Conservation (phyloP, 2,888 invertebrate genomes). For the Sussaba pulchella region DNA sequence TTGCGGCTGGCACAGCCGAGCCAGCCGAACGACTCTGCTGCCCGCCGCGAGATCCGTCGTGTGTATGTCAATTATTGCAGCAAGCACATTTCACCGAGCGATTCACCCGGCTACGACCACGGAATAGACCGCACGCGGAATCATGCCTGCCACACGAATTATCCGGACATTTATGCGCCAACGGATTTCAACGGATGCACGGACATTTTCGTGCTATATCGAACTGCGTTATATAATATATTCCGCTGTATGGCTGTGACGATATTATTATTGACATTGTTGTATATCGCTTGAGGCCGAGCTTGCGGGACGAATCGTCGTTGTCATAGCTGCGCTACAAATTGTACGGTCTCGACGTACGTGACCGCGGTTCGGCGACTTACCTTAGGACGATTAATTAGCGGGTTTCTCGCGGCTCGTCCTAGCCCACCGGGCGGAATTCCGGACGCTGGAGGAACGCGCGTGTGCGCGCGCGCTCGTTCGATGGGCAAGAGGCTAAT, state of each 20-base stretch:
- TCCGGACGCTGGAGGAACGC: conserved; percentile 39
- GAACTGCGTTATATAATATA: too few species aligned
- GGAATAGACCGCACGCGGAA: conserved; percentile 18
- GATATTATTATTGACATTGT: too few species aligned
- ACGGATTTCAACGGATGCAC: conserved; percentile 30
- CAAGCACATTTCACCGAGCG: conserved; percentile 16
- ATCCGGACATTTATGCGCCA: conserved; percentile 53
- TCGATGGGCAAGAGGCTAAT: neutral
- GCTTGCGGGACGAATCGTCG: conserved; percentile 17
- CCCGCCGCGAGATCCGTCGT: neutral
- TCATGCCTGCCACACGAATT: conserved; percentile 37
- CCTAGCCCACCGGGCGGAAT: conserved; percentile 47
- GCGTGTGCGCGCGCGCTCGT: neutral
- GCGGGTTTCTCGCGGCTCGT: conserved; percentile 45
- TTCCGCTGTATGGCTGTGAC: too few species aligned
- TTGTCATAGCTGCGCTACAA: conserved; percentile 41
- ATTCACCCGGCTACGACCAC: conserved; percentile 26
- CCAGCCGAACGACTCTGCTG: conserved; percentile 9
- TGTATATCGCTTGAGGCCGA: too few species aligned
- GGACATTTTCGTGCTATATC: neutral
- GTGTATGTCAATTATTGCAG: neutral
- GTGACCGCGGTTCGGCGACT: conserved; percentile 54
- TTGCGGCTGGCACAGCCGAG: neutral
- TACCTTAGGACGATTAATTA: conserved; percentile 64
- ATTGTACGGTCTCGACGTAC: conserved; percentile 35